Conservation (phyloP, 2,888 invertebrate genomes). For the Drosophila dives region DNA sequence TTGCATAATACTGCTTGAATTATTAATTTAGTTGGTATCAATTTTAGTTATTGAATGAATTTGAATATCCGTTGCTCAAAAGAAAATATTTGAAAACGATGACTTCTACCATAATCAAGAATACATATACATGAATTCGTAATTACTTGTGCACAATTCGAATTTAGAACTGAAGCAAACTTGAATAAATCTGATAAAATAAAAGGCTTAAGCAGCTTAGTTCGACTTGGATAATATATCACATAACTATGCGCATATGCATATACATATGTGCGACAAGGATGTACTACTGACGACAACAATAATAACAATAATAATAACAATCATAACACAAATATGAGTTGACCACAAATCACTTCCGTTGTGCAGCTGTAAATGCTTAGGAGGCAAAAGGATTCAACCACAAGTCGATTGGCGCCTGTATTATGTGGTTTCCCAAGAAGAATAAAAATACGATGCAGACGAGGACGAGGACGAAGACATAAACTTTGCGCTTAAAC, state of each 20-base stretch:
- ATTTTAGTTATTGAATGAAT: not conserved
- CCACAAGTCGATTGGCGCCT: conserved; percentile 60
- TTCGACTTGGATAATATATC: conserved; percentile 10
- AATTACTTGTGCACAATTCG: not conserved
- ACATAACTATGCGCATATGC: conserved; percentile 8
- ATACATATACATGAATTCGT: not conserved
- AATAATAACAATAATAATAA: not conserved
- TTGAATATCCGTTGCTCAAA: not conserved
- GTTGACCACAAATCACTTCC: conserved; percentile 11
- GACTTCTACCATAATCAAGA: not conserved
- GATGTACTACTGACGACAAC: not conserved
- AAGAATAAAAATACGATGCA: conserved; percentile 34
- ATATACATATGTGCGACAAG: conserved; percentile 6
- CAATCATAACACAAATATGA: not conserved
- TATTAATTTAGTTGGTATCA: not conserved
- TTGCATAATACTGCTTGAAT: conserved; percentile 12
- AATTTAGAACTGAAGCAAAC: not conserved
- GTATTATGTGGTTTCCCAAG: conserved; percentile 33
- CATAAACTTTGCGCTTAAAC: conserved; percentile 60
- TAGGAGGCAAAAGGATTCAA: conserved; percentile 35
- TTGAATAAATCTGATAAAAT: not conserved
- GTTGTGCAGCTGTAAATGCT: conserved; percentile 69
- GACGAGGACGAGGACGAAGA: conserved; percentile 20
- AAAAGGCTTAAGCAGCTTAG: not conserved
- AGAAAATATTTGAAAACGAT: not conserved